phyloP scores from a whole-genome alignment of 1,140 invertebrate species.

The Mesaphorura yosii region DNA sequence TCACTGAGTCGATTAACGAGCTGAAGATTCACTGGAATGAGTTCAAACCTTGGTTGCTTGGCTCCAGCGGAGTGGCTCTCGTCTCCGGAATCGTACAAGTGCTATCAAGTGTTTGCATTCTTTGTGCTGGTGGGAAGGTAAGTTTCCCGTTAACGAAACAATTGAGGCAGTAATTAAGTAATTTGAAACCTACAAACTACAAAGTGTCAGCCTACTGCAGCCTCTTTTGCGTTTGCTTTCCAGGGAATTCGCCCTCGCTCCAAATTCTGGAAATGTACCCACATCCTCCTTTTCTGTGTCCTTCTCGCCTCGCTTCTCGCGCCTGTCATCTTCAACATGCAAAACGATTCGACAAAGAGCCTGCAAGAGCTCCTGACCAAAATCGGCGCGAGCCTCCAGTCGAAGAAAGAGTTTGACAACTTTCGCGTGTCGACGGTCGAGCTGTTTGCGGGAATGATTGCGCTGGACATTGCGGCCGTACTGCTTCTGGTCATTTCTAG shows the following conservation, averaged over 20 bases:
- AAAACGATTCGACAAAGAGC: background rate
- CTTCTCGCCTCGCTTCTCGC: background rate
- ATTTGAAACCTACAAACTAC: no score
- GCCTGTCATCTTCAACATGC: constrained; percentile 1
- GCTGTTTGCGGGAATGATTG: background rate
- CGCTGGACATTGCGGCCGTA: constrained; percentile 4
- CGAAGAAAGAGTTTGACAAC: background rate
- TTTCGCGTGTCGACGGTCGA: background rate
- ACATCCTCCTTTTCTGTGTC: background rate
- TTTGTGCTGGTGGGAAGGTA: constrained; percentile 8
- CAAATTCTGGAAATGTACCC: constrained; percentile 1
- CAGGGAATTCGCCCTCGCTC: background rate
- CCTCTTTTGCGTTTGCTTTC: background rate
- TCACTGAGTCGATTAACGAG: background rate
- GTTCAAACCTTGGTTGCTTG: background rate
- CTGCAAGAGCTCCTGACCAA: background rate
- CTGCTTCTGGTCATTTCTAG: background rate
- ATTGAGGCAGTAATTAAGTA: background rate
- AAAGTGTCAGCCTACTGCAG: no score
- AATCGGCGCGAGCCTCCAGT: background rate
- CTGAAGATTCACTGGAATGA: background rate
- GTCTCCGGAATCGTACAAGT: constrained; percentile 11
- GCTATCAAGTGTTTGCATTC: background rate
- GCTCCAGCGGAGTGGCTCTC: background rate
- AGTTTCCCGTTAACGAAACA: background rate